Conservation (phyloP, 1,140 invertebrate genomes). For the Zaprionus camerounensis region DNA sequence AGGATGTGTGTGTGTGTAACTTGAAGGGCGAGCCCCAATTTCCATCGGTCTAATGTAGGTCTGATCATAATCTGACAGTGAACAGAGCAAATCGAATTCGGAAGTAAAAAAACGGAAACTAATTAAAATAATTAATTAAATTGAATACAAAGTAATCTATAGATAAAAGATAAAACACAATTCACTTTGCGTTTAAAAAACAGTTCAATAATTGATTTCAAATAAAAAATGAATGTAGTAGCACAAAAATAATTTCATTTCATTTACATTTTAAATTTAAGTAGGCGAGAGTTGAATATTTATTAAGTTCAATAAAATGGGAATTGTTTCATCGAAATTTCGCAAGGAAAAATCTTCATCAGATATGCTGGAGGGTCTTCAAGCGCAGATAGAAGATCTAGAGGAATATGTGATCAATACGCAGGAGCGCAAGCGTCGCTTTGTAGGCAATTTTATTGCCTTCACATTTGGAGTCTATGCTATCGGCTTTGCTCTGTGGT, state of each 20-base stretch:
- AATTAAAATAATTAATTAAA: background rate
- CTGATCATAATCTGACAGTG: background rate
- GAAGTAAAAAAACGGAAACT: slow-evolving; percentile 10
- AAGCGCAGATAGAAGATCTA: slow-evolving; percentile 92
- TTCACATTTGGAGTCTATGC: slow-evolving; percentile 93
- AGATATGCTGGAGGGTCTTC: slow-evolving; percentile 90
- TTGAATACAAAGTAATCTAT: background rate
- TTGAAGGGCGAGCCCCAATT: slow-evolving; percentile 44
- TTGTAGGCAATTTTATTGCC: slow-evolving; percentile 91
- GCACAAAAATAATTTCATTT: slow-evolving; percentile 27
- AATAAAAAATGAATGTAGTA: too few relatives aligned
- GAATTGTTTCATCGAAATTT: slow-evolving; percentile 59
- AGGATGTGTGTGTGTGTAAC: slow-evolving; percentile 10
- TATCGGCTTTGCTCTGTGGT: slow-evolving; percentile 89
- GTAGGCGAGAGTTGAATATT: slow-evolving; percentile 35
- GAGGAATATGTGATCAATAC: slow-evolving; percentile 92
- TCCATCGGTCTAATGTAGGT: slow-evolving; percentile 4
- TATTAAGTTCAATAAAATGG: slow-evolving; percentile 34
- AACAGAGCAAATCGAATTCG: slow-evolving; percentile 1
- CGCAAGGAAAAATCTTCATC: slow-evolving; percentile 91
- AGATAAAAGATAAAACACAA: background rate
- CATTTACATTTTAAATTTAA: slow-evolving; percentile 53
- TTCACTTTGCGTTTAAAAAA: background rate
- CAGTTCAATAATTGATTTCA: background rate
- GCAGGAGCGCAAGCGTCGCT: slow-evolving; percentile 90